Conservation (phyloP, 2,113 vertebrate species). For the Nannobrachium achirus region DNA sequence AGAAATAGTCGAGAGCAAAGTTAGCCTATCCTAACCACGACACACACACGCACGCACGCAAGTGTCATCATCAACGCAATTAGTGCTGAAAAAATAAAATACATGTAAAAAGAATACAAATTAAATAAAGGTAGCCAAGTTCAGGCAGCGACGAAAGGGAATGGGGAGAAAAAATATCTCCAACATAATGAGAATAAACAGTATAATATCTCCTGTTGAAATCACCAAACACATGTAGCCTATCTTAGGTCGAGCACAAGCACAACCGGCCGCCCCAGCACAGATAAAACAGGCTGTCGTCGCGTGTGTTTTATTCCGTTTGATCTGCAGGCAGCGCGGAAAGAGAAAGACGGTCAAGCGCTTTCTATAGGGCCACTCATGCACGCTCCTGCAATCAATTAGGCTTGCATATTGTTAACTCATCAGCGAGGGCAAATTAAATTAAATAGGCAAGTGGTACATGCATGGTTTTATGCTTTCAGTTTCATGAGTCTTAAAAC, state of each 20-base stretch:
- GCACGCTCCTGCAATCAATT: constrained; percentile 18
- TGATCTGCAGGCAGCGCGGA: constrained; percentile 37
- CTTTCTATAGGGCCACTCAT: constrained; percentile 27
- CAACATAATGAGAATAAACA: not conserved
- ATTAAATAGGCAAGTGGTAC: not conserved
- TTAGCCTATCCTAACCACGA: too few species aligned
- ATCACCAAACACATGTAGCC: constrained; percentile 2
- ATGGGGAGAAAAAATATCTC: not conserved
- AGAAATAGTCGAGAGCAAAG: too few species aligned
- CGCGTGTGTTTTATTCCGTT: constrained; percentile 49
- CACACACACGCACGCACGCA: not conserved
- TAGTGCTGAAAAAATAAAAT: too few species aligned
- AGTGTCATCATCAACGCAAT: constrained; percentile 65
- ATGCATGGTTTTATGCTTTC: too few species aligned
- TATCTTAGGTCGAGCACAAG: not conserved
- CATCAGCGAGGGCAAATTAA: not conserved
- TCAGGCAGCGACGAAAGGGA: constrained; percentile 2
- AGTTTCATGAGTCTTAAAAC: not conserved
- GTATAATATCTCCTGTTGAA: not conserved
- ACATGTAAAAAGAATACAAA: constrained; percentile 50
- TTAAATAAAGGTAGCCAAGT: constrained; percentile 35
- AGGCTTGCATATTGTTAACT: constrained; percentile 24
- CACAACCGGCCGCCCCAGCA: not conserved
- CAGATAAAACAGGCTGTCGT: constrained; percentile 13
- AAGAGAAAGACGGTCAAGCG: constrained; percentile 28